Conservation (phyloP, 1,140 invertebrate genomes). For the Eufriesea mexicana region DNA sequence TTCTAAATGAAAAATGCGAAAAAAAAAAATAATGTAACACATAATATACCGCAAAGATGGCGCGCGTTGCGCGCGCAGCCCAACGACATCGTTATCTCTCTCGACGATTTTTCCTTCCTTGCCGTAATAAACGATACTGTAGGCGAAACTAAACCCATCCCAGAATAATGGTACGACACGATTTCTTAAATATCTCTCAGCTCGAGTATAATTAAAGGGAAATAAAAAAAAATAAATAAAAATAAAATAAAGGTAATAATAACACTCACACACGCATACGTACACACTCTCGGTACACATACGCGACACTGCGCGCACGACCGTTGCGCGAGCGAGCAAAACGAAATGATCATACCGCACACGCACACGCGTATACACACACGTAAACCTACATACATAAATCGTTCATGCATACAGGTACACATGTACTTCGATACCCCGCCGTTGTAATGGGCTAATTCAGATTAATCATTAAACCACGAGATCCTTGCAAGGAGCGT, state of each 20-base stretch:
- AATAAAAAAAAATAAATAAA: not conserved
- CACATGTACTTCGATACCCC: conserved; percentile 27
- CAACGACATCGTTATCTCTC: conserved; percentile 32
- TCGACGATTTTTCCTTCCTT: conserved; percentile 58
- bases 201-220: conserved; percentile 54
- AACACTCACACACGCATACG: not conserved
- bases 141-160: conserved; percentile 52
- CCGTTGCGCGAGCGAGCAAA: conserved; percentile 53
- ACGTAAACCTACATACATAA: not conserved
- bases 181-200: conserved; percentile 69
- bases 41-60: not conserved
- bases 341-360: not conserved
- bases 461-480: conserved; percentile 57
- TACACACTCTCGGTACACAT: not conserved
- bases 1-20: conserved; percentile 7
- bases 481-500: conserved; percentile 63
- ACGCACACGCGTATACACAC: not conserved
- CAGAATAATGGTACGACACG: conserved; percentile 50
- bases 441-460: conserved; percentile 67
- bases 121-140: conserved; percentile 60
- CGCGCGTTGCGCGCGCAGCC: conserved; percentile 1
- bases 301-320: conserved; percentile 55
- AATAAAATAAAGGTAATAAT: not conserved
- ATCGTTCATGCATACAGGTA: conserved; percentile 8
- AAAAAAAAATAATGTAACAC: not conserved